These are phyloP conservation scores for Triplophysa rosa DNA, from an alignment of 2,113 vertebrate species.

Conservation along the genomic window DNA sequence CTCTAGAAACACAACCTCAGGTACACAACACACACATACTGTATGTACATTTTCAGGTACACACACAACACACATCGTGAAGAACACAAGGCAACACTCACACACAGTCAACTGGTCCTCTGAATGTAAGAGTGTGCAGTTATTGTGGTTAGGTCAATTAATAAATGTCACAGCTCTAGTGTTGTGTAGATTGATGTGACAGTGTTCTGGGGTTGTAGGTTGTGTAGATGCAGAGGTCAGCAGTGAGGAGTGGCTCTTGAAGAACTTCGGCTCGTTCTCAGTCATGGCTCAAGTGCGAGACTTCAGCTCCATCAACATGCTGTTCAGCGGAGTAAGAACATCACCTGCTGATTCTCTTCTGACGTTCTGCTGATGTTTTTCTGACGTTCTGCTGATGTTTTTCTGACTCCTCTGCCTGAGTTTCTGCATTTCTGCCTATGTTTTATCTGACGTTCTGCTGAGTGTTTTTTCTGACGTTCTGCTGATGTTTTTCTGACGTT, in stretches of 20 bases:
- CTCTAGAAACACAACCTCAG: conserved; percentile 61
- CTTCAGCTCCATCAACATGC: conserved; percentile 67
- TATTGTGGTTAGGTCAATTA: neutral
- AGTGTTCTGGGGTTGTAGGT: conserved; percentile 52
- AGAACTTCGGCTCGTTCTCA: conserved; percentile 74
- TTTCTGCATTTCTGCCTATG: no score
- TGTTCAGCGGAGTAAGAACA: conserved; percentile 72
- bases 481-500: no score
- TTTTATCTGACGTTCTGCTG: no score
- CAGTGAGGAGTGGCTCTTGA: conserved; percentile 72
- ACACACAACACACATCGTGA: neutral
- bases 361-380: no score
- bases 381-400: no score
- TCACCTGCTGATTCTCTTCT: neutral
- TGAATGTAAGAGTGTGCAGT: no score
- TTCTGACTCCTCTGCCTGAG: no score
- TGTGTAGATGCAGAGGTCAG: conserved; percentile 61
- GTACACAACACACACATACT: conserved; percentile 50
- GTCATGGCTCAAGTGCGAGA: conserved; percentile 68
- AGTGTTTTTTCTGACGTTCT: no score
- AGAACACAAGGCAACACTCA: no score
- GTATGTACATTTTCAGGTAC: no score
- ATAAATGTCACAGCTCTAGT: neutral
- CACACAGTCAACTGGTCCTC: no score
- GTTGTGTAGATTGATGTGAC: neutral